These are phyloP conservation scores for Clavelina lepadiformis DNA, from an alignment of 23 tunicate genomes.

Conservation along the genomic window DNA sequence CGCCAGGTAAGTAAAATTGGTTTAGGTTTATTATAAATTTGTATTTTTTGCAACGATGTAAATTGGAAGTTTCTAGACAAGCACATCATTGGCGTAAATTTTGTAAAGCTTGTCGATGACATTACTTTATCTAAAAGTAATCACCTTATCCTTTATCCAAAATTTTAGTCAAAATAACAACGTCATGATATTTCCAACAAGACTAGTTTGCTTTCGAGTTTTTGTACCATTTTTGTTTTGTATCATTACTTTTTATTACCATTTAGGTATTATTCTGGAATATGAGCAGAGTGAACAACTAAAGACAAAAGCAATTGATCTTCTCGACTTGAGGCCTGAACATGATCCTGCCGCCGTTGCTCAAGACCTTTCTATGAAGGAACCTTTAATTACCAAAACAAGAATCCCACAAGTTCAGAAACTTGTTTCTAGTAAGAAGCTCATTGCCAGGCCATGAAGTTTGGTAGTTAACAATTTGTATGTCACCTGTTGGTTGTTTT, in stretches of 20 bases:
- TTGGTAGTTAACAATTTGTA: not conserved
- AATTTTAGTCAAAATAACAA: too few species aligned
- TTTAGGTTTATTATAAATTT: too few species aligned
- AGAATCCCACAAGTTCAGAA: conserved; percentile 75
- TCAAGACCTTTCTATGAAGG: conserved; percentile 27
- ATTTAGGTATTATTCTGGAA: conserved; percentile 77
- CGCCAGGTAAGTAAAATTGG: conserved; percentile 80
- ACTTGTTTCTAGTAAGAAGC: conserved; percentile 63
- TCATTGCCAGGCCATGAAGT: too few species aligned
- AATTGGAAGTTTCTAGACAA: too few species aligned
- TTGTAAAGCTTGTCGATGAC: too few species aligned
- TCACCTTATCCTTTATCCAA: too few species aligned
- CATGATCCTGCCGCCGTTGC: conserved; percentile 44
- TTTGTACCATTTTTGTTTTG: too few species aligned
- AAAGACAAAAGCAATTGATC: conserved; percentile 79
- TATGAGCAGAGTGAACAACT: conserved; percentile 81
- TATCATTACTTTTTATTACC: not conserved
- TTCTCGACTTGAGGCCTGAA: conserved; percentile 56
- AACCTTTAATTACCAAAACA: conserved; percentile 76
- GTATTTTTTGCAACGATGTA: too few species aligned
- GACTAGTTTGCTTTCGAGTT: too few species aligned
- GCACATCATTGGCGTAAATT: too few species aligned
- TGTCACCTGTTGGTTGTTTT: not conserved
- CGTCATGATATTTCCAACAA: too few species aligned
- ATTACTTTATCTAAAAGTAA: too few species aligned